These are phyloP conservation scores for Polymixis flavicincta DNA, from an alignment of 2,888 invertebrate species.

Conservation along the genomic window DNA sequence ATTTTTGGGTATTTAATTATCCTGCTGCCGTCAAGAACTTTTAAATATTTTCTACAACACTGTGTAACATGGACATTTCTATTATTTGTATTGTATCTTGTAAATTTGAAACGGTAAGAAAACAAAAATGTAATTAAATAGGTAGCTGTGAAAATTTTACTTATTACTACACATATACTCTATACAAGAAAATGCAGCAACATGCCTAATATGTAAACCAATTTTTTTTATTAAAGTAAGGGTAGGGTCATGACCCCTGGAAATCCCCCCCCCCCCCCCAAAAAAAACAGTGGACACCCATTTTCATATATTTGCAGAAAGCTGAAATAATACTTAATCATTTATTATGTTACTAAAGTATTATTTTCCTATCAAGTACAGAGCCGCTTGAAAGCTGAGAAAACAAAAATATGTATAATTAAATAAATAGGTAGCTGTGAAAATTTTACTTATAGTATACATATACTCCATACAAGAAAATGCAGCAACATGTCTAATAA, in stretches of 20 bases:
- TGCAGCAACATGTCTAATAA: neutral
- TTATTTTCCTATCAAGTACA: neutral
- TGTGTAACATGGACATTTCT: neutral
- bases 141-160: neutral
- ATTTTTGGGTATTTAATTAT: neutral
- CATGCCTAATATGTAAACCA: slow-evolving; percentile 1
- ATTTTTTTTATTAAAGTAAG: slow-evolving; percentile 24
- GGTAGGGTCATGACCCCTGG: slow-evolving; percentile 44
- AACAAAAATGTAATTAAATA: neutral
- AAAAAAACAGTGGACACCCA: slow-evolving; percentile 1
- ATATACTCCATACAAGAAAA: neutral
- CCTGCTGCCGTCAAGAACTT: neutral
- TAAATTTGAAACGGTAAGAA: neutral
- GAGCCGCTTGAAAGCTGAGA: too few relatives aligned
- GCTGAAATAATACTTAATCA: slow-evolving; percentile 21
- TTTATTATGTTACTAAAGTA: neutral
- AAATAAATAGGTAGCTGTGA: neutral
- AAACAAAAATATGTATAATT: neutral
- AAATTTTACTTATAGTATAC: neutral
- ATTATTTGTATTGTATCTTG: neutral
- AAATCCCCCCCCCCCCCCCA: too few relatives aligned
- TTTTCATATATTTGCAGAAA: slow-evolving; percentile 24
- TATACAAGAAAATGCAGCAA: neutral
- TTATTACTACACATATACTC: too few relatives aligned
- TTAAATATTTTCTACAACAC: neutral